Conservation (phyloP, 30 jellyfish, hydroid and myxozoan genomes). For the Turritopsis rubra region DNA sequence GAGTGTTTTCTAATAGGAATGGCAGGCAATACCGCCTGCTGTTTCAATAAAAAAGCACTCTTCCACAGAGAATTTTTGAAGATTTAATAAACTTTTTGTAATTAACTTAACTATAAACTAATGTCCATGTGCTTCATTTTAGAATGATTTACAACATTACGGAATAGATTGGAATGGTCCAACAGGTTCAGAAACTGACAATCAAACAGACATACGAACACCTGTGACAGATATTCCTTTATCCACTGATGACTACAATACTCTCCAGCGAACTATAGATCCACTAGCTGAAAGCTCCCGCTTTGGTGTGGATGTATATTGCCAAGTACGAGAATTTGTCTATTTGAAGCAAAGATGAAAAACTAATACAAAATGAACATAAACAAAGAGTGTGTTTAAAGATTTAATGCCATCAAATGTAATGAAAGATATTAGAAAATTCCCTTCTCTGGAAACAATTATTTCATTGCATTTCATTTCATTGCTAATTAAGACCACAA, state of each 20-base stretch:
- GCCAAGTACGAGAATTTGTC: not conserved
- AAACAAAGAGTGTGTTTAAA: not conserved
- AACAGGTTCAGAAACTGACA: slow-evolving; percentile 13
- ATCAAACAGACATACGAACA: not conserved
- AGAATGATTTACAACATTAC: not conserved
- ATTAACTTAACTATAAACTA: not conserved
- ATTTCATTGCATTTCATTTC: no score
- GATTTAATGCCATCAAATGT: no score
- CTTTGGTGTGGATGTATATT: not conserved
- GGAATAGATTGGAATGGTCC: slow-evolving; percentile 41
- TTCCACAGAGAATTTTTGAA: no score
- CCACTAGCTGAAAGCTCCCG: not conserved
- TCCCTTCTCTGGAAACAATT: no score
- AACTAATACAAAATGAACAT: not conserved
- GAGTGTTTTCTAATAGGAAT: no score
- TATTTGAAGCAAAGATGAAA: not conserved
- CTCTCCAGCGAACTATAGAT: not conserved
- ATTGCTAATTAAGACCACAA: not conserved
- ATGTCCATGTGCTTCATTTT: not conserved
- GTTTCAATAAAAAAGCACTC: no score
- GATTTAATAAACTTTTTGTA: not conserved
- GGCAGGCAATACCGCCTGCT: no score
- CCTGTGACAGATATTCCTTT: not conserved
- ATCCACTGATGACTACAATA: not conserved
- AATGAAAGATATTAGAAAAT: not conserved